A percentile compares a stretch with the other conserved stretches of the same genome.
Evolutionary conservation across 2,888 invertebrate species (phyloP).

Genomic region (Lepidochitona cinerea): DNA sequence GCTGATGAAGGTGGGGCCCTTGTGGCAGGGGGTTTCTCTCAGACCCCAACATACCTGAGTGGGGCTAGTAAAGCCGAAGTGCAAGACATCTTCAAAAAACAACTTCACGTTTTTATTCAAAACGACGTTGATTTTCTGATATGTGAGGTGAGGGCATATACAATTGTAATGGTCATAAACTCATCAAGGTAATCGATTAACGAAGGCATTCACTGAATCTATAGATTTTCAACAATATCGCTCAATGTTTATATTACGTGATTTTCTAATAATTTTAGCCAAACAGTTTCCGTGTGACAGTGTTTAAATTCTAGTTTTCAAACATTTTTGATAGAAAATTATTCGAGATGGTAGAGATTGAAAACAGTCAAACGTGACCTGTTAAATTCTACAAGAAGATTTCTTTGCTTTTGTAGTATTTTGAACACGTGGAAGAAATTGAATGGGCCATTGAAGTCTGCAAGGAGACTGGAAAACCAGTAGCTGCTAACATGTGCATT

Average conservation of each 20-base stretch:
- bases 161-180: too few relatives aligned
- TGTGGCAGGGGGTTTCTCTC: slow-evolving; percentile 66
- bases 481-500: slow-evolving; percentile 71
- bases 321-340: too few relatives aligned
- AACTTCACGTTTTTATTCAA: slow-evolving; percentile 67
- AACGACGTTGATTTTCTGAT: slow-evolving; percentile 69
- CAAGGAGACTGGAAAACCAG: slow-evolving; percentile 56
- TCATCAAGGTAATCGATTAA: too few relatives aligned
- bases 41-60: slow-evolving; percentile 68
- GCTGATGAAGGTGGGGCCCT: slow-evolving; percentile 68
- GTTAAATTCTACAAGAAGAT: too few relatives aligned
- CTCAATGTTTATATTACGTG: too few relatives aligned
- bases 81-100: slow-evolving; percentile 65
- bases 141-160: slow-evolving; percentile 68
- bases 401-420: slow-evolving; percentile 52
- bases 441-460: slow-evolving; percentile 70
- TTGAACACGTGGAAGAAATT: slow-evolving; percentile 70
- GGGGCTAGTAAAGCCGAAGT: slow-evolving; percentile 60
- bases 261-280: too few relatives aligned
- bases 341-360: too few relatives aligned
- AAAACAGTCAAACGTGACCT: too few relatives aligned
- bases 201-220: too few relatives aligned
- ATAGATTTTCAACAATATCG: too few relatives aligned
- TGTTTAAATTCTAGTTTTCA: too few relatives aligned
- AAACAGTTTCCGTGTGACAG: too few relatives aligned